Evolutionary conservation across 2,797 vertebrate genomes (phyloP).

Genomic region (Silurus aristotelis): DNA sequence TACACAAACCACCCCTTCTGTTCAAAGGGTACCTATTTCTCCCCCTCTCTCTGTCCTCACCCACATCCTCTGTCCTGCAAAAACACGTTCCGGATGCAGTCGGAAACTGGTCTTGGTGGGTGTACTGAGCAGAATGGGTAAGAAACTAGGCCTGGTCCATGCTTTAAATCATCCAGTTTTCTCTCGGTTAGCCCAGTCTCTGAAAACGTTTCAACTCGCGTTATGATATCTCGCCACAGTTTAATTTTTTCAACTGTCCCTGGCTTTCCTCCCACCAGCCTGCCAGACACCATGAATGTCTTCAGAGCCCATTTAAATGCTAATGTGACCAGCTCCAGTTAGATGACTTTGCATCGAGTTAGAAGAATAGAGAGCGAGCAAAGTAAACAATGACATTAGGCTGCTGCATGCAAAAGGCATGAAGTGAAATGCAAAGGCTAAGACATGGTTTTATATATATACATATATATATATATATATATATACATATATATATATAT

Average conservation of each 20-base stretch:
- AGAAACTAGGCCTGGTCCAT: constrained; percentile 48
- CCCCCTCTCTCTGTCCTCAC: constrained; percentile 3
- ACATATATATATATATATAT: no score
- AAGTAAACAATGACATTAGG: constrained; percentile 40
- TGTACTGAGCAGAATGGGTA: constrained; percentile 50
- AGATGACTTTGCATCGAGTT: constrained; percentile 18
- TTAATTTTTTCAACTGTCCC: not conserved
- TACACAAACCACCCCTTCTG: constrained; percentile 15
- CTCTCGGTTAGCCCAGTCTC: constrained; percentile 39
- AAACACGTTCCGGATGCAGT: not conserved
- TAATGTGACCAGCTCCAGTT: constrained; percentile 37
- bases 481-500: no score
- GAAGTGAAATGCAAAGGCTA: constrained; percentile 15
- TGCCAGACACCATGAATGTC: constrained; percentile 53
- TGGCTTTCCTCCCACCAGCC: constrained; percentile 23
- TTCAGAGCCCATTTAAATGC: constrained; percentile 59
- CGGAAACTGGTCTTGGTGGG: constrained; percentile 23
- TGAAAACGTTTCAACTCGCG: constrained; percentile 44
- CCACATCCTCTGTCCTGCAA: constrained; percentile 11
- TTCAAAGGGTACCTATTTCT: not conserved
- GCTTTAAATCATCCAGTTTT: not conserved
- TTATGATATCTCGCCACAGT: not conserved
- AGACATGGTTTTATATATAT: not conserved
- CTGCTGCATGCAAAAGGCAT: constrained; percentile 1
- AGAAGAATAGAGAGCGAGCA: constrained; percentile 44